phyloP scores from a whole-genome alignment of 2,888 invertebrate genomes.

The Dendrolimus pini region DNA sequence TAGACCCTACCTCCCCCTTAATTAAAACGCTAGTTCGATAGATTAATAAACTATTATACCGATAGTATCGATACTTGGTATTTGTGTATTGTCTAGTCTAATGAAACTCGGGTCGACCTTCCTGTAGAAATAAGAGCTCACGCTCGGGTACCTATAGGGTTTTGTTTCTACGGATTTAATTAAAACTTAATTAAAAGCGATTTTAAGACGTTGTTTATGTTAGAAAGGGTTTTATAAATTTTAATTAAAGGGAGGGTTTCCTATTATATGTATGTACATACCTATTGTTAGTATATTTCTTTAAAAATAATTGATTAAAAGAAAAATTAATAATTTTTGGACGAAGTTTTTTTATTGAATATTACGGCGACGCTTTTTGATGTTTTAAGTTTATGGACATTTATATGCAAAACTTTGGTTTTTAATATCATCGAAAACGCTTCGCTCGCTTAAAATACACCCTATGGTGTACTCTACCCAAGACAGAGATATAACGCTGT shows the following conservation, averaged over 20 bases:
- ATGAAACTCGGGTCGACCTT: not conserved
- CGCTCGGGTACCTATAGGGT: not conserved
- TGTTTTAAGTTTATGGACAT: too few relatives aligned
- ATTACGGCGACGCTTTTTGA: too few relatives aligned
- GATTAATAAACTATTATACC: constrained; percentile 7
- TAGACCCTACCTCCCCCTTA: constrained; percentile 20
- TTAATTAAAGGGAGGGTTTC: not conserved
- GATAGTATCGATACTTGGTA: not conserved
- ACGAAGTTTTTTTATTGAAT: too few relatives aligned
- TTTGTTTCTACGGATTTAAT: not conserved
- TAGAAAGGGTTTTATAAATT: not conserved
- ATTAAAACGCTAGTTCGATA: constrained; percentile 16
- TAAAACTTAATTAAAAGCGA: not conserved
- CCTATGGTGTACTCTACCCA: too few relatives aligned
- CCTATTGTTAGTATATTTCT: too few relatives aligned
- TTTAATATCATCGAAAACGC: too few relatives aligned
- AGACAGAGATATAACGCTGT: too few relatives aligned
- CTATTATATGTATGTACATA: not conserved
- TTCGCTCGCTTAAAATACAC: too few relatives aligned
- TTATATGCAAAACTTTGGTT: too few relatives aligned
- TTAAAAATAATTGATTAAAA: too few relatives aligned
- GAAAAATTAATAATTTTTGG: too few relatives aligned
- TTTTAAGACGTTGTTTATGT: not conserved
- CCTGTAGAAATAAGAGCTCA: not conserved
- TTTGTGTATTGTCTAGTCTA: not conserved